Evolutionary conservation across 2,888 invertebrate genomes (phyloP), one percentile per base, ranked within the genome.

Genomic region (Euproctis similis): DNA sequence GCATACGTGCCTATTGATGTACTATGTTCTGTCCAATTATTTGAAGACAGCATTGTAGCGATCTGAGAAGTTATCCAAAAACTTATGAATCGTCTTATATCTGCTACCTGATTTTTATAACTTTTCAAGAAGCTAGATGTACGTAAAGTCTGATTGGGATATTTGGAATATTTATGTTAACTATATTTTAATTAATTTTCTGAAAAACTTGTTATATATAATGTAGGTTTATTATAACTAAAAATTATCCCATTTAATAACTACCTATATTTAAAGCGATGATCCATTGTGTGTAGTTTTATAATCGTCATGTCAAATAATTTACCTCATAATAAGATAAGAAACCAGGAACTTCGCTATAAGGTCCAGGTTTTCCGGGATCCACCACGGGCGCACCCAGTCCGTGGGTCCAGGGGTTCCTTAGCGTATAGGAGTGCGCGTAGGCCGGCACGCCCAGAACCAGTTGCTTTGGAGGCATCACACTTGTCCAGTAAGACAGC

Each of bases 401-500:
- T 0, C 85, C 87, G 1, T 67, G 55, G 2, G 71, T 53, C 31
- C 88, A 78, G 0, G 75, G 52, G 42, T 88, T 87, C 7, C 76
- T 63, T 46, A 92, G 61, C 26, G 89, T 88, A 72, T 93, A 94
- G 0, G 92, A 87, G 43, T 93, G 92, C 0, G 91, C 93, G 60
- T 93, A 94, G 13, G 92, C 77, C 0, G 93, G 93, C 68, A 93
- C 87, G 24, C 92, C 92, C 80, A 93, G 80, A 1, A 93, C 84
- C 0, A 94, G 59, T 67, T 91, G 92, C 24, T 77, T 77, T 0
- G 87, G 73, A 1, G 89, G 87, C 2, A 92, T 87, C 10, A 91
- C 89, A 45, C 87, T 85, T 10, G 90, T 75, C 93, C 93, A 94
- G 62, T 92, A 91, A 36, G 89, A 73, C 11, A 94, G 81, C 1